Evolutionary conservation across 2,888 invertebrate species (phyloP).

Genomic region (Acrobeloides nanus): DNA sequence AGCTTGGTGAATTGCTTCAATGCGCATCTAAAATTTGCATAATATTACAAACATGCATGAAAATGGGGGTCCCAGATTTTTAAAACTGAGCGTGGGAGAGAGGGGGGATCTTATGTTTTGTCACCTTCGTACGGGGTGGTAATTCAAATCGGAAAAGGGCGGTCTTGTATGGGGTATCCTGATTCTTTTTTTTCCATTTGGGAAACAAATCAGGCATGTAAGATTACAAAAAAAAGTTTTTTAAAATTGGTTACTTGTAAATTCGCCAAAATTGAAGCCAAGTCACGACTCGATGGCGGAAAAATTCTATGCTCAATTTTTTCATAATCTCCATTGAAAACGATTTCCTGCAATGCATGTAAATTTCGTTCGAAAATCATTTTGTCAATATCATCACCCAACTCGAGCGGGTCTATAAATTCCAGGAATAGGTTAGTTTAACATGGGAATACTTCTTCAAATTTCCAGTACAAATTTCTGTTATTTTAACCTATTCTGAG

Average conservation of each 20-base stretch:
- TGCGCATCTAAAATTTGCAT: constrained; percentile 32
- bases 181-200: not conserved
- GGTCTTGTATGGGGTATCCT: not conserved
- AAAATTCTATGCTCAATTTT: constrained; percentile 28
- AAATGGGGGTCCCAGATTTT: no score
- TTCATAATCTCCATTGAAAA: constrained; percentile 23
- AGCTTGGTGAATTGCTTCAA: constrained; percentile 46
- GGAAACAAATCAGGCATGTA: not conserved
- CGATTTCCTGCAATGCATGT: constrained; percentile 19
- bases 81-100: no score
- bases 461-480: no score
- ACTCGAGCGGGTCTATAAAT: constrained; percentile 19
- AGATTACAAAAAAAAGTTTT: constrained; percentile 6
- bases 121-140: no score
- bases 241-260: constrained; percentile 17
- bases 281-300: constrained; percentile 26
- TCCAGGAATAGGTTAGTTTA: not conserved
- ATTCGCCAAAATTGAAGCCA: constrained; percentile 19
- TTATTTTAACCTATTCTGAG: no score
- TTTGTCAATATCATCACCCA: constrained; percentile 27
- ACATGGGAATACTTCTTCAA: not conserved
- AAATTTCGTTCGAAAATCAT: constrained; percentile 27
- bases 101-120: no score
- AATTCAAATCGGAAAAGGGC: no score
- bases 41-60: not conserved